Conservation (phyloP, 2,797 vertebrate genomes). For the Centroberyx gerrardi region DNA sequence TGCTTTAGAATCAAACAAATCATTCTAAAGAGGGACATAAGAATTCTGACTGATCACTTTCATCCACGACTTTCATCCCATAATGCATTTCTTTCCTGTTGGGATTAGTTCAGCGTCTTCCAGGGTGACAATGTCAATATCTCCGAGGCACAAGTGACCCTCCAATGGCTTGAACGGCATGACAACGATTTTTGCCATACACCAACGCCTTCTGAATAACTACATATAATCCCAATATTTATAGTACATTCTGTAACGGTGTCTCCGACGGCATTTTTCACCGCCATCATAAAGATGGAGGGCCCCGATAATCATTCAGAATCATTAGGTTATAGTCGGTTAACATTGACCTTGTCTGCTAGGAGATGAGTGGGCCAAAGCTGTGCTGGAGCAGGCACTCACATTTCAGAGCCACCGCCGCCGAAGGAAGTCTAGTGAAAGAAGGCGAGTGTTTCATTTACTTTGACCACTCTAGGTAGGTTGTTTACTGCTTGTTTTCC, state of each 20-base stretch:
- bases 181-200: neutral
- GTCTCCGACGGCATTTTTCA: neutral
- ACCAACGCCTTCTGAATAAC: neutral
- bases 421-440: conserved; percentile 27
- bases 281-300: neutral
- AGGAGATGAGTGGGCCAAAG: neutral
- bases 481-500: conserved; percentile 61
- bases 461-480: conserved; percentile 40
- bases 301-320: neutral
- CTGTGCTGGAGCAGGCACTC: conserved; percentile 6
- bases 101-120: no score
- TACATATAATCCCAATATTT: neutral
- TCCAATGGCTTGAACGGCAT: neutral
- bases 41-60: no score
- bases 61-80: no score
- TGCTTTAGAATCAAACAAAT: no score
- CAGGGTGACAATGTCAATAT: neutral
- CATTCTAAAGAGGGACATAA: no score
- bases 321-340: neutral
- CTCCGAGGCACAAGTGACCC: neutral
- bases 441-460: conserved; percentile 42
- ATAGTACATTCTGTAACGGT: neutral
- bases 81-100: no score
- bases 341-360: neutral
- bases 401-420: conserved; percentile 10